These are phyloP conservation scores for Platyura marginata DNA, from an alignment of 1,140 invertebrate genomes.

Conservation along the genomic window DNA sequence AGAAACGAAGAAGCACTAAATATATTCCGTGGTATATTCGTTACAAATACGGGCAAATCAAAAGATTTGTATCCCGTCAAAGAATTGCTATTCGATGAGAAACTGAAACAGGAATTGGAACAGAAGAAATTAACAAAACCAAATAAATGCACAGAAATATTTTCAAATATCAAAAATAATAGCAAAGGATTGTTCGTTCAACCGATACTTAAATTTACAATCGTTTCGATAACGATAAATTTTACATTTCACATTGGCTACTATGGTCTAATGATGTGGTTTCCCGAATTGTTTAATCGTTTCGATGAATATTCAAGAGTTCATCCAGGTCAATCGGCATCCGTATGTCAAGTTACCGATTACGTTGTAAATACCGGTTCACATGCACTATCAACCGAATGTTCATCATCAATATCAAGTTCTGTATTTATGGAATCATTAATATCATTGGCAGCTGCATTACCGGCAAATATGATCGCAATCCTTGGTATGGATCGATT, in stretches of 20 bases:
- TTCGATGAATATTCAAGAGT: slow-evolving; percentile 55
- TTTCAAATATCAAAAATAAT: slow-evolving; percentile 55
- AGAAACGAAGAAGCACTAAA: slow-evolving; percentile 56
- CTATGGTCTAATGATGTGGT: slow-evolving; percentile 84
- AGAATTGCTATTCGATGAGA: slow-evolving; percentile 51
- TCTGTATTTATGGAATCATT: slow-evolving; percentile 70
- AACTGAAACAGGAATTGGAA: slow-evolving; percentile 24
- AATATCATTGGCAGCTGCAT: slow-evolving; percentile 64
- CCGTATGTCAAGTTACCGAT: slow-evolving; percentile 55
- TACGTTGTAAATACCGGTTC: slow-evolving; percentile 48
- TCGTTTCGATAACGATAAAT: slow-evolving; percentile 69
- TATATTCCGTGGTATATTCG: slow-evolving; percentile 61
- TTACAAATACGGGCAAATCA: slow-evolving; percentile 55
- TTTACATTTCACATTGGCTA: slow-evolving; percentile 80
- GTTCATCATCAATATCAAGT: slow-evolving; percentile 48
- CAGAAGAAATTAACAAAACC: slow-evolving; percentile 32
- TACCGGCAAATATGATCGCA: slow-evolving; percentile 59
- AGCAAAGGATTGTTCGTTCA: slow-evolving; percentile 59
- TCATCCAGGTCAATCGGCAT: slow-evolving; percentile 37
- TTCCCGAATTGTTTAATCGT: slow-evolving; percentile 72
- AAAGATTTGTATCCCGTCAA: slow-evolving; percentile 57
- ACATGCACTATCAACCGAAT: slow-evolving; percentile 34
- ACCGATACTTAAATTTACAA: slow-evolving; percentile 60
- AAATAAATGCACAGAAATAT: slow-evolving; percentile 46
- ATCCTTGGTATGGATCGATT: slow-evolving; percentile 45